Base-by-base conservation (phyloP, 2,113 vertebrate genomes). In the Orientallactaga bullata region DNA sequence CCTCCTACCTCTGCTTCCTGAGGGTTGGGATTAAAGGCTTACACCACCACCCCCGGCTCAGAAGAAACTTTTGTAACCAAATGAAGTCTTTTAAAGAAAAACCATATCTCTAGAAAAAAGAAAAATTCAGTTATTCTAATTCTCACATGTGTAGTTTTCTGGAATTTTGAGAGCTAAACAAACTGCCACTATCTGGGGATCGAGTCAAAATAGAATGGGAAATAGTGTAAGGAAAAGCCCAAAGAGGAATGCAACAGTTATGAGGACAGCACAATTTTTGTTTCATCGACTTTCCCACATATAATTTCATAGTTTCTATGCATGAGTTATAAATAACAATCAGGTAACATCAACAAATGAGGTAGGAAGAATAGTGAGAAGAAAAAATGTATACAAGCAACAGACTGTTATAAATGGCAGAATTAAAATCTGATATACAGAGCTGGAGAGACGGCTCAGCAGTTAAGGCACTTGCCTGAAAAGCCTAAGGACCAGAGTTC, bases 71-170 rank as follows among this genome's bases (percentile, higher is more conserved):
- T 13, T 55, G 13, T 76, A 90, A 88, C 82, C 35, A 94, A 93
- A 80, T 72, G 21, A 93, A 95, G 61, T 82, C 87, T 47, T 76
- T 87, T 61, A 78, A 69, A 90, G 37, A 58, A 79, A 78, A 32
- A 32, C 4, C 5, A 80, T 55, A 23, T 15, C 47, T 37, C 88
- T 72, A 90, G 12, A 94, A 55, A 90, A 92, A 85, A 88, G 0
- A 86, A 80, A 91, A 88, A 78, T 65, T 81, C 24, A 69, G 51
- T 17, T 91, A 78, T 87, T 89, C 78, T 95, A 81, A 94, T 82
- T 88, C 85, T 94, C 65, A 73, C 78, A 66, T 47, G 24, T 26
- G 47, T 2, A 89, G 51, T 8, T 77, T 79, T 88, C 60, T 93
- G 80, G 24, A 71, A 84, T 84, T 95, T 39, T 95, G 76, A 87